Conservation (phyloP, 2,113 vertebrate species). For the Sinocyclocheilus maitianheensis region DNA sequence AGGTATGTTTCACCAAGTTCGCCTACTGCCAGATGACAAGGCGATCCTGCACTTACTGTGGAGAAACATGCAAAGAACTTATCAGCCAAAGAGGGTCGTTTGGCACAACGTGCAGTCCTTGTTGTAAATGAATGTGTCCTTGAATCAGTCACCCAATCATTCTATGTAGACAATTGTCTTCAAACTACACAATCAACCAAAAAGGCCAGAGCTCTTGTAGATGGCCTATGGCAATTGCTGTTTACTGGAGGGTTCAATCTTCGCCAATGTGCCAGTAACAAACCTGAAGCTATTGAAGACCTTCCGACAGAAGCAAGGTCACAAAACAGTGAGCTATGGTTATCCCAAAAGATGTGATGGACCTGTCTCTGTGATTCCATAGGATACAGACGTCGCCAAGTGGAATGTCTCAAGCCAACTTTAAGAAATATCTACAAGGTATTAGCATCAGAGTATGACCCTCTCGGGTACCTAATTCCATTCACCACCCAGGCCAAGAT, state of each 20-base stretch:
- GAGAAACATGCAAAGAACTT: constrained; percentile 19
- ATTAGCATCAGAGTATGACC: constrained; percentile 30
- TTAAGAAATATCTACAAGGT: constrained; percentile 37
- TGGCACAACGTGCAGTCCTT: constrained; percentile 31
- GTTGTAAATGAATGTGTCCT: not conserved
- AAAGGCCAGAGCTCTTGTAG: constrained; percentile 13
- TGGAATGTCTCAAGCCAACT: not conserved
- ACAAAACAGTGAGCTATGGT: constrained; percentile 31
- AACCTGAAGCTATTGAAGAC: not conserved
- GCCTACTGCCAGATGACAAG: not conserved
- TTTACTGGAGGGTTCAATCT: not conserved
- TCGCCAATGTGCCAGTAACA: constrained; percentile 24
- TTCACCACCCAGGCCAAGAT: constrained; percentile 35
- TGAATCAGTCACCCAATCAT: not conserved
- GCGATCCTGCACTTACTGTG: constrained; percentile 21
- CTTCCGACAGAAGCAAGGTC: constrained; percentile 24
- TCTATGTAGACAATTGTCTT: constrained; percentile 39
- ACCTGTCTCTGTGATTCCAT: constrained; percentile 11
- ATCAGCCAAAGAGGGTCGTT: constrained; percentile 31
- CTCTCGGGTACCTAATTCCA: constrained; percentile 1
- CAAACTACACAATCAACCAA: not conserved
- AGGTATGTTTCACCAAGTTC: not conserved
- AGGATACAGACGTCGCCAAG: not conserved
- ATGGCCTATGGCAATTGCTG: not conserved
- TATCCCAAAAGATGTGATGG: constrained; percentile 21